These are phyloP conservation scores for Ranitomeya imitator DNA, from an alignment of 2,113 vertebrate genomes.

Conservation along the genomic window DNA sequence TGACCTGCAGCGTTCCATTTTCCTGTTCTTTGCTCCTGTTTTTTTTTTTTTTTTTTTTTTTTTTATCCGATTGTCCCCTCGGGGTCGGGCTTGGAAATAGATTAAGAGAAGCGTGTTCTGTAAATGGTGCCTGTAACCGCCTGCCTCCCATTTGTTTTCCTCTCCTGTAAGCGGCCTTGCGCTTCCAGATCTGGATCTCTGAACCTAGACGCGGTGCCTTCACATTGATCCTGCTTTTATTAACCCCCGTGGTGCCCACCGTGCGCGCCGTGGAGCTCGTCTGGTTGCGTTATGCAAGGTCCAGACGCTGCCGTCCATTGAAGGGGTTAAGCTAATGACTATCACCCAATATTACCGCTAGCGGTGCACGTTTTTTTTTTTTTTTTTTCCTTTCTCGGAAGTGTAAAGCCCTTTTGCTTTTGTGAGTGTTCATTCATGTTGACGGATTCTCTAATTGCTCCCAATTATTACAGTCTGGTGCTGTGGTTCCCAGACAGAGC, in stretches of 20 bases:
- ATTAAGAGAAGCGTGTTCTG: slow-evolving; percentile 32
- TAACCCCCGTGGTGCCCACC: not conserved
- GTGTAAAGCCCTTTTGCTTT: slow-evolving; percentile 41
- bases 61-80: slow-evolving; percentile 42
- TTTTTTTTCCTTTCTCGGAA: slow-evolving; percentile 42
- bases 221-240: not conserved
- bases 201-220: not conserved
- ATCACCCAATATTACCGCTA: not conserved
- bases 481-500: slow-evolving; percentile 65
- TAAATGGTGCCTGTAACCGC: slow-evolving; percentile 31
- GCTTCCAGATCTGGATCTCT: not conserved
- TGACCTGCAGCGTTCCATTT: slow-evolving; percentile 24
- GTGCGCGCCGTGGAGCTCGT: no score
- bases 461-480: slow-evolving; percentile 64
- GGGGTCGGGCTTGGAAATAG: slow-evolving; percentile 36
- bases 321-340: slow-evolving; percentile 27
- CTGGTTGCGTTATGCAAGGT: not conserved
- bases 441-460: slow-evolving; percentile 70
- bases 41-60: slow-evolving; percentile 54
- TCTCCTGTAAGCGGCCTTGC: not conserved
- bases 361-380: slow-evolving; percentile 9
- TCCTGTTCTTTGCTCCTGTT: slow-evolving; percentile 30
- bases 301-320: not conserved
- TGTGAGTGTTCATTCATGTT: slow-evolving; percentile 62
- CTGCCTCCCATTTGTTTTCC: not conserved